Conservation (phyloP, 1,140 invertebrate species). For the Drosophila ohnishii region DNA sequence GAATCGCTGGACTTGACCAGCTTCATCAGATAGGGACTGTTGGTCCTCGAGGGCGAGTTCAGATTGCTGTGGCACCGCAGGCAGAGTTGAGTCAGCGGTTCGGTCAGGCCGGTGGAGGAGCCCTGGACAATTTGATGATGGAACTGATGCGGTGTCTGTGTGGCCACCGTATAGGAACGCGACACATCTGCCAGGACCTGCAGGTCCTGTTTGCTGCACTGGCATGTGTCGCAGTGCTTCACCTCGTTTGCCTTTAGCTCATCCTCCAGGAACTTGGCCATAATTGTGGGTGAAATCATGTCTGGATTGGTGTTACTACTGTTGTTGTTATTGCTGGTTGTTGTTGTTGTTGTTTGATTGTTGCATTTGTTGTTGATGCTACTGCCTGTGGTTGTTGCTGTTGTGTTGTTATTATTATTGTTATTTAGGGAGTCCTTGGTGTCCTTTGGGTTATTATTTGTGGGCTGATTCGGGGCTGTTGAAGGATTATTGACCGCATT, state of each 20-base stretch:
- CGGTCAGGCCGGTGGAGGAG: conserved; percentile 34
- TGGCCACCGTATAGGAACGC: conserved; percentile 85
- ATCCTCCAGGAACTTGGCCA: conserved; percentile 96
- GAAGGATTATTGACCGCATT: conserved; percentile 44
- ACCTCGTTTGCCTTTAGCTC: conserved; percentile 88
- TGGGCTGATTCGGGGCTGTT: conserved; percentile 42
- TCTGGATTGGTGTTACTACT: conserved; percentile 86
- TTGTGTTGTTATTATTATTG: conserved; percentile 49
- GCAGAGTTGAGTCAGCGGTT: conserved; percentile 85
- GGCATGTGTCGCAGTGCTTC: conserved; percentile 92
- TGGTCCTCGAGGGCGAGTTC: conserved; percentile 81
- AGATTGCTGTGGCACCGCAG: conserved; percentile 84
- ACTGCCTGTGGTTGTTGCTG: conserved; percentile 47
- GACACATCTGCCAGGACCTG: conserved; percentile 86
- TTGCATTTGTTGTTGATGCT: conserved; percentile 56
- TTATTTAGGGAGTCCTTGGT: conserved; percentile 55
- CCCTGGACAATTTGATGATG: conserved; percentile 10
- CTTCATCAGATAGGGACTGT: conserved; percentile 82
- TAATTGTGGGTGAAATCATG: conserved; percentile 94
- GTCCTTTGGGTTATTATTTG: conserved; percentile 43
- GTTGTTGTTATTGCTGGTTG: conserved; percentile 75
- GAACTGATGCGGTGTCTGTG: conserved; percentile 84
- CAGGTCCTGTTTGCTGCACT: conserved; percentile 86
- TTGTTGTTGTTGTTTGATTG: conserved; percentile 25
- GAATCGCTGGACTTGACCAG: conserved; percentile 82